These are phyloP conservation scores for Platorchestia sp. DNA, from an alignment of 1,140 invertebrate species.

Conservation along the genomic window DNA sequence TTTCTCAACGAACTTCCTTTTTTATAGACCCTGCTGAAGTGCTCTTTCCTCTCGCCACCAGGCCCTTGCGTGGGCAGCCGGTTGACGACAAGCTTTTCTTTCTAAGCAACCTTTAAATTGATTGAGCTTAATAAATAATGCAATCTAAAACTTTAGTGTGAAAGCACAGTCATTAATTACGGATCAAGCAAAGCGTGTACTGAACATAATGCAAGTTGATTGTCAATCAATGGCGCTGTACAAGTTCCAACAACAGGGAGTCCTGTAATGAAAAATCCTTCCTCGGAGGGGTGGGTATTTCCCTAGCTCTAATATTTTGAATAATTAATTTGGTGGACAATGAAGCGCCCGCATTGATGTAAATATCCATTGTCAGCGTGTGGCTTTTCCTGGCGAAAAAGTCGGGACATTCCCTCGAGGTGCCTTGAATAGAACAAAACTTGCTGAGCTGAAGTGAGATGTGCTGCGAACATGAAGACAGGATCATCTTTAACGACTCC, in stretches of 20 bases:
- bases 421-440: not conserved
- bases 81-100: too few species aligned
- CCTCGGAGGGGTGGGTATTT: not conserved
- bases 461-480: too few species aligned
- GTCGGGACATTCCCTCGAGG: not conserved
- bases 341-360: not conserved
- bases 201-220: not conserved
- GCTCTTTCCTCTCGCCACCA: too few species aligned
- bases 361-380: not conserved
- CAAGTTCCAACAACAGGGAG: not conserved
- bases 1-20: not conserved
- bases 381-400: not conserved
- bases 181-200: too few species aligned
- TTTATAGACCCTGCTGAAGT: too few species aligned
- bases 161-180: too few species aligned
- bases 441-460: too few species aligned
- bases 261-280: not conserved
- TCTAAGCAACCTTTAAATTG: too few species aligned
- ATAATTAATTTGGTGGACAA: not conserved
- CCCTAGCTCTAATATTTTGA: not conserved
- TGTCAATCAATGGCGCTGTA: not conserved
- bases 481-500: too few species aligned
- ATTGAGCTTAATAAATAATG: too few species aligned
- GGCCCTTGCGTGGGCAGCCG: too few species aligned
- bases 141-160: too few species aligned